Base-by-base conservation (phyloP, 1,140 invertebrate species). In the Eciton burchellii region DNA sequence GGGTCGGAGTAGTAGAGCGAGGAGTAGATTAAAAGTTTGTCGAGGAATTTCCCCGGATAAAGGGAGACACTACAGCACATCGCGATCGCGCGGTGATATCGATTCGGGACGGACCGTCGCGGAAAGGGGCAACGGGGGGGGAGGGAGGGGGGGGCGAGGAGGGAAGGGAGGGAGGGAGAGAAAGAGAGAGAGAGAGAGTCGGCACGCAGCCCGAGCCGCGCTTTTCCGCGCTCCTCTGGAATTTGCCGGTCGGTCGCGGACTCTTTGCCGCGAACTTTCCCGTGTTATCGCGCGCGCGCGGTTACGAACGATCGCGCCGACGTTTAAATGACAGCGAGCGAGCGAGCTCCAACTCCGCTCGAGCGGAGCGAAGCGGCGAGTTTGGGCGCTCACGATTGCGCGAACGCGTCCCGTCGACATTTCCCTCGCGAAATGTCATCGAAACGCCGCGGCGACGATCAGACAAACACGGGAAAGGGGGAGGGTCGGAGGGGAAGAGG, bases 21-120 rank as follows among this genome's bases (percentile, higher is more conserved):
- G 83, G 41, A 79, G 70, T 77, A 82, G 73, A 84, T 84, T 86
- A 84, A 88, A 88, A 88, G 66, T 88, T 88, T 77, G 71, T 59
- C 79, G 84, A 81, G 76, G 47, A 79, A 72, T 81, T 81, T 84
- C 73, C 71, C 65, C 57, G 81, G 63, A 68, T 79, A 56, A n/a
- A 79, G 74, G 49, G 43, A 79, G 49, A 63, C 63, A 79, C 68
- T 79, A 68, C 65, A 79, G 74, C 63, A 56, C n/a, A n/a, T n/a
- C n/a, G n/a, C 74, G 60, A 65, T 82, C 83, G 62, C 83, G 62
- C 65, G 26, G 26, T 19, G 70, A 49, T 73, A 73, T 81, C 68
- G 77, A 81, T 73, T 62, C 77, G n/a, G 59, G 49, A 73, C 59
- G 45, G 73, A 71, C 71, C 65, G 76, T 12, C 12, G 47, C 12